Percentiles rank a stretch among this genome's conserved stretches.
Evolutionary conservation across 2,797 vertebrate species (phyloP).

Genomic region (Typhlichthys subterraneus): DNA sequence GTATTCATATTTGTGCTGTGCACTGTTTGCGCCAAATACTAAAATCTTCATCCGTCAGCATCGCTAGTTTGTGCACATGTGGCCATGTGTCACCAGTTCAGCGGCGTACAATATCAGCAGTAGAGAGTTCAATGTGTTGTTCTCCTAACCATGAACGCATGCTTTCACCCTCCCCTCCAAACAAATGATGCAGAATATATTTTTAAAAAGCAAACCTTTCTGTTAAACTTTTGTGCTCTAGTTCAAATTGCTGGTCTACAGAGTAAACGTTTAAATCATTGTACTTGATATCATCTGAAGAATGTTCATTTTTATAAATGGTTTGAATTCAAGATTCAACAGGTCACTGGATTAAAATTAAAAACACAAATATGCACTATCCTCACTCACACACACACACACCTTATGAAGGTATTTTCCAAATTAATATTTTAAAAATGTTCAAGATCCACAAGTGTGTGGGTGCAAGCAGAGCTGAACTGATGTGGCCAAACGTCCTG

Average conservation of each 20-base stretch:
- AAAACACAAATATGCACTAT: slow-evolving; percentile 30
- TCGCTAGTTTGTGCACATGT: neutral
- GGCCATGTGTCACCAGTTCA: neutral
- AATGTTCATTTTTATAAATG: slow-evolving; percentile 22
- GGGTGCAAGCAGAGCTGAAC: slow-evolving; percentile 16
- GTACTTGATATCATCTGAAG: slow-evolving; percentile 18
- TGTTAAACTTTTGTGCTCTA: slow-evolving; percentile 50
- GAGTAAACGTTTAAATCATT: slow-evolving; percentile 26
- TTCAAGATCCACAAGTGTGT: slow-evolving; percentile 1
- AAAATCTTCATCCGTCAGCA: too few species aligned
- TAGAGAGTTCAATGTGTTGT: neutral
- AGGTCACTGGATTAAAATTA: slow-evolving; percentile 32
- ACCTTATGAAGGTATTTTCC: slow-evolving; percentile 18
- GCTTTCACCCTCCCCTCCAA: neutral
- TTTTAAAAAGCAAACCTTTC: slow-evolving; percentile 33
- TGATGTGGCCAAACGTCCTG: slow-evolving; percentile 27
- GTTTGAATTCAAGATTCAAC: slow-evolving; percentile 30
- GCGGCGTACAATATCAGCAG: neutral
- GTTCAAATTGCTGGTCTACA: slow-evolving; percentile 56
- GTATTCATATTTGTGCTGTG: too few species aligned
- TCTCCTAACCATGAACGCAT: slow-evolving; percentile 10
- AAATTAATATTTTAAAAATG: neutral
- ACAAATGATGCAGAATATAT: neutral
- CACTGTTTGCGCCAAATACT: too few species aligned
- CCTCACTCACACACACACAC: slow-evolving; percentile 24